Percentiles rank a stretch among this genome's conserved stretches.
phyloP scores from a whole-genome alignment of 2,888 invertebrate species.

The Galerucella calmariensis region DNA sequence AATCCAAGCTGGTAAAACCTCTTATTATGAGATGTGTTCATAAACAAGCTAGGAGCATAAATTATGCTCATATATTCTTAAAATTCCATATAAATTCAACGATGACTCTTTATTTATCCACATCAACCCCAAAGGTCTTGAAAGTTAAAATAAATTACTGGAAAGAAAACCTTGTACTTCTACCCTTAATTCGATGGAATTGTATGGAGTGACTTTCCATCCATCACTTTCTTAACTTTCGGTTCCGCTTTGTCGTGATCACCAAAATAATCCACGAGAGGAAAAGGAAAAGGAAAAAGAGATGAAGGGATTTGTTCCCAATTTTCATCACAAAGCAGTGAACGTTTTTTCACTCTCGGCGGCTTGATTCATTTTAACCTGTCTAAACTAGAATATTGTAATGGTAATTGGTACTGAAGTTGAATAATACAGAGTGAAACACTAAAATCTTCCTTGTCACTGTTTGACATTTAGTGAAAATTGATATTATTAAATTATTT shows the following conservation, averaged over 20 bases:
- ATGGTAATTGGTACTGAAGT: neutral
- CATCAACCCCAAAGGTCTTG: neutral
- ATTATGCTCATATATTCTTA: no score
- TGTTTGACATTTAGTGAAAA: no score
- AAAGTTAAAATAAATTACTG: neutral
- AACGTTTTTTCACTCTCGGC: neutral
- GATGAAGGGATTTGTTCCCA: slow-evolving; percentile 2
- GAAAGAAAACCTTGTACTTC: no score
- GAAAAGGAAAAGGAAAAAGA: neutral
- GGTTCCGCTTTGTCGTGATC: neutral
- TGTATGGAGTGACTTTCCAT: neutral
- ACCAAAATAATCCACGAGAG: neutral
- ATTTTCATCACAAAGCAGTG: slow-evolving; percentile 7
- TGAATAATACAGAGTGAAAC: neutral
- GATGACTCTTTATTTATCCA: neutral
- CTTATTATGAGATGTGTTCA: no score
- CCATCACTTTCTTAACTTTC: neutral
- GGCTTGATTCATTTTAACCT: neutral
- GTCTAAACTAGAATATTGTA: neutral
- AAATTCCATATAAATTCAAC: no score
- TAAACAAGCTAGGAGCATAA: no score
- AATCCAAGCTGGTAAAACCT: no score
- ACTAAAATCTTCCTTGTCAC: no score
- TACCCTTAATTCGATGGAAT: neutral
- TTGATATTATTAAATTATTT: no score